Evolutionary conservation across 2,113 vertebrate species (phyloP).

Genomic region (Elephantulus edwardii): DNA sequence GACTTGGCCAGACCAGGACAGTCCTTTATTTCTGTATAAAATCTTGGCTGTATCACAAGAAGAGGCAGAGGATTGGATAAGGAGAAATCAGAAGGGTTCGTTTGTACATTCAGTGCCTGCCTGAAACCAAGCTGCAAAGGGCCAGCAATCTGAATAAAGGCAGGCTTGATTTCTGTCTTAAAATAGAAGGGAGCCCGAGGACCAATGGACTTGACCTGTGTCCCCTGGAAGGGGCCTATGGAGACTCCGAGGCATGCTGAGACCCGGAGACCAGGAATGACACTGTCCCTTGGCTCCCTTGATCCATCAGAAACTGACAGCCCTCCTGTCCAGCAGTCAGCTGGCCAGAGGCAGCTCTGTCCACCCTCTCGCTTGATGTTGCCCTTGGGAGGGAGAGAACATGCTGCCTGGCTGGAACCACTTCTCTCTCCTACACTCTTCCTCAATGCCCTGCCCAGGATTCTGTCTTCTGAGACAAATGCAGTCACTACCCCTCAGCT

Average conservation of each 20-base stretch:
- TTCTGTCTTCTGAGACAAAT: not conserved
- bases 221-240: not conserved
- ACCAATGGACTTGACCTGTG: not conserved
- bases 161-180: constrained; percentile 30
- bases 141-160: not conserved
- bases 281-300: not conserved
- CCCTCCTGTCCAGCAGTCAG: not conserved
- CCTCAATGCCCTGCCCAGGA: fast-evolving
- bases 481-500: not conserved
- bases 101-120: not conserved
- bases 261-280: not conserved
- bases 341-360: not conserved
- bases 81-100: fast-evolving
- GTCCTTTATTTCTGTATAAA: not conserved
- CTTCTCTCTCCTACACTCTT: not conserved
- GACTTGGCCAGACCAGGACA: not conserved
- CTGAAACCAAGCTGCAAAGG: not conserved
- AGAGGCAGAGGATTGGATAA: fast-evolving
- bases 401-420: not conserved
- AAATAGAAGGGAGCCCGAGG: constrained; percentile 39
- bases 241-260: not conserved
- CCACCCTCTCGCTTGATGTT: not conserved
- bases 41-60: too few species aligned
- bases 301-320: constrained; percentile 25
- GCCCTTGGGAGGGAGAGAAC: not conserved